Conservation (phyloP, 2,113 vertebrate species). For the Leptodactylus fuscus region DNA sequence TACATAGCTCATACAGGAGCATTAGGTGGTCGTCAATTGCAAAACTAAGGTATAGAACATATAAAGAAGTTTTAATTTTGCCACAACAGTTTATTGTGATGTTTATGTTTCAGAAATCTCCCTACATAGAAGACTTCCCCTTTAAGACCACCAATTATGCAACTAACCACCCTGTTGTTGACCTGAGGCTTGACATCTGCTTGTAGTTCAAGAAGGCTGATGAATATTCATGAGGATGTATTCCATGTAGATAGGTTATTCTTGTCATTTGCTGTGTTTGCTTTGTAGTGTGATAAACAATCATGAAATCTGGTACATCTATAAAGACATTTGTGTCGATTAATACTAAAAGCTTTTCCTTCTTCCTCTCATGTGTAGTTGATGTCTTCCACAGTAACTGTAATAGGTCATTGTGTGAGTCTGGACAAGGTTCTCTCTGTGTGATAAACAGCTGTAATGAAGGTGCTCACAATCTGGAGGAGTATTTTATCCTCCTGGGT, state of each 20-base stretch:
- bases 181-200: neutral
- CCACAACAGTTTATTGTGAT: too few species aligned
- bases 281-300: too few species aligned
- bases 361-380: neutral
- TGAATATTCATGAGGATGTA: neutral
- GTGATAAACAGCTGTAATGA: slow-evolving; percentile 31
- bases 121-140: too few species aligned
- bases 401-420: neutral
- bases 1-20: too few species aligned
- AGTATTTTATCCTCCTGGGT: slow-evolving; percentile 19
- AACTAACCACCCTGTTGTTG: neutral
- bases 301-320: neutral
- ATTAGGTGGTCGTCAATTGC: too few species aligned
- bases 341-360: neutral
- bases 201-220: neutral
- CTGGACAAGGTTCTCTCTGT: slow-evolving; percentile 16
- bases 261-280: too few species aligned
- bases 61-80: too few species aligned
- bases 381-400: neutral
- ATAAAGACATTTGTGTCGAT: neutral
- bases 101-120: too few species aligned
- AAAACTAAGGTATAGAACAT: too few species aligned
- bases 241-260: neutral
- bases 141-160: too few species aligned
- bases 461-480: neutral